phyloP scores from a whole-genome alignment of 2,888 invertebrate species.

The Branchellion lobata region DNA sequence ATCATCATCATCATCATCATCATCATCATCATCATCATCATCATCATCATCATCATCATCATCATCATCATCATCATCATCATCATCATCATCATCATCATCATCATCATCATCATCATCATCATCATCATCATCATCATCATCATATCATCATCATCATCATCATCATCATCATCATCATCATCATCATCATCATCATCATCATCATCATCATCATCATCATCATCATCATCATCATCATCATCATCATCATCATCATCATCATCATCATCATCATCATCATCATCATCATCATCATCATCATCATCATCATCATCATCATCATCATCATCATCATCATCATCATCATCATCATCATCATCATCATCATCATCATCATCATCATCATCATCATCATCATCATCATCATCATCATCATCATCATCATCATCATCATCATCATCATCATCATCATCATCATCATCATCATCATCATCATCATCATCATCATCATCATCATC shows the following conservation, averaged over 20 bases:
- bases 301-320: too few species aligned
- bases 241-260: neutral
- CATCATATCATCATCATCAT: too few species aligned
- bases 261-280: neutral
- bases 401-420: too few species aligned
- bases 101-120: slow-evolving; percentile 46
- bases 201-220: slow-evolving; percentile 20
- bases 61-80: slow-evolving; percentile 39
- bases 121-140: neutral
- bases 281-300: neutral
- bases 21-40: slow-evolving; percentile 10
- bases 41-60: neutral
- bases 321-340: too few species aligned
- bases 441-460: too few species aligned
- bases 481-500: too few species aligned
- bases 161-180: slow-evolving; percentile 28
- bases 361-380: too few species aligned
- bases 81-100: slow-evolving; percentile 46
- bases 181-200: slow-evolving; percentile 16
- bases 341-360: too few species aligned
- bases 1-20: slow-evolving; percentile 30
- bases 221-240: slow-evolving; percentile 23
- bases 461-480: too few species aligned
- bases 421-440: too few species aligned
- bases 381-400: too few species aligned